Percentiles rank a stretch among this genome's conserved stretches.
Evolutionary conservation across 2,113 vertebrate species (phyloP).

Genomic region (Rhagologus leucostigma): DNA sequence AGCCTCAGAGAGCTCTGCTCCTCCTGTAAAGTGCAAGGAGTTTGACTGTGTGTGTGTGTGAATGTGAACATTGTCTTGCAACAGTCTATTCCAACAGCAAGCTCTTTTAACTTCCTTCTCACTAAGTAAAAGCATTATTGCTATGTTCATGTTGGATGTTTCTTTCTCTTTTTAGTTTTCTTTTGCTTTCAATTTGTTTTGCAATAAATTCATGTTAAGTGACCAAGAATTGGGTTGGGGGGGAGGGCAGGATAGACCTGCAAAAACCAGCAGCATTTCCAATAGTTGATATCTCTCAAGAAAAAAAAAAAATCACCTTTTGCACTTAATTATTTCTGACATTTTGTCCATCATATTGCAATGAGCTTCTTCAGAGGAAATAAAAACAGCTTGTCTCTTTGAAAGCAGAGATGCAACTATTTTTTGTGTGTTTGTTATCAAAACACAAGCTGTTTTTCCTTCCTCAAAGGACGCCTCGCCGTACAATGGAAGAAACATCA

Average conservation of each 20-base stretch:
- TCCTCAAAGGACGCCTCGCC: conserved; percentile 28
- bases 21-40: conserved; percentile 8
- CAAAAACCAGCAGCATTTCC: neutral
- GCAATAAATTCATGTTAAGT: neutral
- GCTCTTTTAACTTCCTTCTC: neutral
- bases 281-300: neutral
- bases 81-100: neutral
- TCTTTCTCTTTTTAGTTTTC: neutral
- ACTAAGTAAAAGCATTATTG: neutral
- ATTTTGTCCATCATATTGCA: conserved; percentile 64
- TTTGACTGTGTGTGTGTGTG: neutral
- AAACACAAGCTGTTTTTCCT: conserved; percentile 66
- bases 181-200: neutral
- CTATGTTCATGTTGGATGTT: neutral
- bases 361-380: conserved; percentile 66
- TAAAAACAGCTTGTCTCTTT: conserved; percentile 65
- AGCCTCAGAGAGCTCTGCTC: neutral
- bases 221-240: neutral
- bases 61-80: neutral
- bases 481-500: conserved; percentile 66
- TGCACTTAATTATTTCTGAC: conserved; percentile 62
- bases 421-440: conserved; percentile 63
- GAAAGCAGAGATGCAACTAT: conserved; percentile 57
- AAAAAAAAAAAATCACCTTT: neutral
- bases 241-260: neutral